phyloP scores from a whole-genome alignment of 2,797 vertebrate species.

The Pseudochirops cupreus region DNA sequence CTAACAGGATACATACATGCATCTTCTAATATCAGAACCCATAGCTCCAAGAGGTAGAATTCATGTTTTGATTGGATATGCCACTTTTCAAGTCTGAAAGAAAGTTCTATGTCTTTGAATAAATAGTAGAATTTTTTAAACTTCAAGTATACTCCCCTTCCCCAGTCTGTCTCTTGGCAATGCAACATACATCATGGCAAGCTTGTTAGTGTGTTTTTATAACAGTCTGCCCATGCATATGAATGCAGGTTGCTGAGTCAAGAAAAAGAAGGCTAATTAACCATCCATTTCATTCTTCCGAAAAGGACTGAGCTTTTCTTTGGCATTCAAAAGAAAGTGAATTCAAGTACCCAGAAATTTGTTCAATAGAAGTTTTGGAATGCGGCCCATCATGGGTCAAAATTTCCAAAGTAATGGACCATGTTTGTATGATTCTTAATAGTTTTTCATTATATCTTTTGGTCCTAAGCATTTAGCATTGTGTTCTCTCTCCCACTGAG shows the following conservation, averaged over 20 bases:
- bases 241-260: slow-evolving; percentile 78
- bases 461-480: neutral
- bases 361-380: slow-evolving; percentile 63
- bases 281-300: slow-evolving; percentile 78
- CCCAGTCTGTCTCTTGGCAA: slow-evolving; percentile 35
- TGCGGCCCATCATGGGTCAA: slow-evolving; percentile 27
- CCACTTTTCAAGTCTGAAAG: slow-evolving; percentile 63
- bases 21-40: neutral
- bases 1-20: neutral
- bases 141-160: slow-evolving; percentile 37
- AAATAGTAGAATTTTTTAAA: slow-evolving; percentile 54
- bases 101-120: slow-evolving; percentile 73
- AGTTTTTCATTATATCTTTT: neutral
- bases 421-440: neutral
- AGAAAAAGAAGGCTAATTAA: slow-evolving; percentile 77
- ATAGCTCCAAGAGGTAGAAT: slow-evolving; percentile 48
- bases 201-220: slow-evolving; percentile 69
- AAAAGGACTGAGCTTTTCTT: slow-evolving; percentile 71
- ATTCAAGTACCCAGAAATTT: slow-evolving; percentile 60
- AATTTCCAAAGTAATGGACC: neutral
- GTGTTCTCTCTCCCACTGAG: neutral
- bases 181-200: slow-evolving; percentile 20
- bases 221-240: slow-evolving; percentile 56
- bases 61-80: slow-evolving; percentile 74
- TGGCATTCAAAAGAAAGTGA: slow-evolving; percentile 62